These are phyloP conservation scores for Diploptera punctata DNA, from an alignment of 2,888 invertebrate species.

Conservation along the genomic window DNA sequence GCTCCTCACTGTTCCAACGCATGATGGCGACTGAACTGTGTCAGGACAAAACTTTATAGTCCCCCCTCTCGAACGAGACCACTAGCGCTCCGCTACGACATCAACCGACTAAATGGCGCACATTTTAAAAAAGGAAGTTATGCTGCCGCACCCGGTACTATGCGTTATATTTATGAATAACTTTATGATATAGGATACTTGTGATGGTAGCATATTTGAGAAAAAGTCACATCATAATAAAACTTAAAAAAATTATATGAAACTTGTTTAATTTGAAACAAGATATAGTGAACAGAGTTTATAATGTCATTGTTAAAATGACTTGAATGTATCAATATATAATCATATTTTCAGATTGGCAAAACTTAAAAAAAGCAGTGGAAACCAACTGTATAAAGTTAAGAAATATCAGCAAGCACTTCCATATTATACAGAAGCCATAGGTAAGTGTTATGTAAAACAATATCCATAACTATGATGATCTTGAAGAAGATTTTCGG, in stretches of 20 bases:
- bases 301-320: neutral
- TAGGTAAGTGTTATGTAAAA: slow-evolving; percentile 62
- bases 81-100: too few relatives aligned
- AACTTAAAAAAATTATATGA: neutral
- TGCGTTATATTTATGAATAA: neutral
- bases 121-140: too few relatives aligned
- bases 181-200: neutral
- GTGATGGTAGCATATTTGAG: neutral
- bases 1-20: too few relatives aligned
- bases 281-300: too few relatives aligned
- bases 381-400: slow-evolving; percentile 86
- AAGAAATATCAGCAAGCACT: slow-evolving; percentile 90
- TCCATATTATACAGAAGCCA: slow-evolving; percentile 85
- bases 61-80: too few relatives aligned
- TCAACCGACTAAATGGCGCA: too few relatives aligned
- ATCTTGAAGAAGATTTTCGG: too few relatives aligned
- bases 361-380: slow-evolving; percentile 85
- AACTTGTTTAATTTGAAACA: too few relatives aligned
- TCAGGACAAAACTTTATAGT: too few relatives aligned
- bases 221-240: neutral
- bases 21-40: too few relatives aligned
- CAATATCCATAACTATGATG: too few relatives aligned
- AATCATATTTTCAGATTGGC: slow-evolving; percentile 66
- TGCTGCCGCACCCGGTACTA: too few relatives aligned
- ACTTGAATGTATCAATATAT: neutral